A percentile compares a stretch with the other conserved stretches of the same genome.
Evolutionary conservation across 2,113 vertebrate species (phyloP).

Genomic region (Rhadina sibilatrix): DNA sequence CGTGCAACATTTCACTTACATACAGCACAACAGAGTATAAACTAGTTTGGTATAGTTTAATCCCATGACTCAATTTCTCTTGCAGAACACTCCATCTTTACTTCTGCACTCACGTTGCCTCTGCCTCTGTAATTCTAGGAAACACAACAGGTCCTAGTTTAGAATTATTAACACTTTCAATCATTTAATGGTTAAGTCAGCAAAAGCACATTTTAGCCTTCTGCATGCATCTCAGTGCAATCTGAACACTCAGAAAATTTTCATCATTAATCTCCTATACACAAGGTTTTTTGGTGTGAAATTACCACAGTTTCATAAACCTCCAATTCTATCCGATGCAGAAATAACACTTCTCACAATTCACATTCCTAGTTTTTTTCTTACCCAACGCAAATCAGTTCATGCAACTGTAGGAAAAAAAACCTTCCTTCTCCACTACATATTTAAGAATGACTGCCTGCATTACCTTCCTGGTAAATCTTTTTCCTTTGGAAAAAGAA

Average conservation of each 20-base stretch:
- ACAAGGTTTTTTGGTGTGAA: background rate
- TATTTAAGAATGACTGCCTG: background rate
- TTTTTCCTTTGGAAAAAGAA: background rate
- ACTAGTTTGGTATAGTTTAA: slow-evolving; percentile 37
- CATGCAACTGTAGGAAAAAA: background rate
- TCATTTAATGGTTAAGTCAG: background rate
- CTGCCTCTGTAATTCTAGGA: slow-evolving; percentile 54
- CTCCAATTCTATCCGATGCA: background rate
- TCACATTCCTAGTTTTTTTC: background rate
- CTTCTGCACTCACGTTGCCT: background rate
- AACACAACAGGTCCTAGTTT: background rate
- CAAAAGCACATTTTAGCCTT: background rate
- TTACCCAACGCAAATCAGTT: background rate
- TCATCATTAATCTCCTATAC: background rate
- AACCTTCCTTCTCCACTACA: background rate
- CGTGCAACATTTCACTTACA: background rate
- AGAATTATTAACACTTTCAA: background rate
- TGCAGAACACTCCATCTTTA: slow-evolving; percentile 7
- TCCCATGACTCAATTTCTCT: slow-evolving; percentile 69
- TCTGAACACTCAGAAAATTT: background rate
- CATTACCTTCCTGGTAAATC: background rate
- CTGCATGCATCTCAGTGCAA: background rate
- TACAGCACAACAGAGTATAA: slow-evolving; percentile 23
- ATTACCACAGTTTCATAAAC: background rate
- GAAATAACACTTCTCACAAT: background rate